These are phyloP conservation scores for Mus pahari DNA, from an alignment of 2,113 vertebrate species.

Conservation along the genomic window DNA sequence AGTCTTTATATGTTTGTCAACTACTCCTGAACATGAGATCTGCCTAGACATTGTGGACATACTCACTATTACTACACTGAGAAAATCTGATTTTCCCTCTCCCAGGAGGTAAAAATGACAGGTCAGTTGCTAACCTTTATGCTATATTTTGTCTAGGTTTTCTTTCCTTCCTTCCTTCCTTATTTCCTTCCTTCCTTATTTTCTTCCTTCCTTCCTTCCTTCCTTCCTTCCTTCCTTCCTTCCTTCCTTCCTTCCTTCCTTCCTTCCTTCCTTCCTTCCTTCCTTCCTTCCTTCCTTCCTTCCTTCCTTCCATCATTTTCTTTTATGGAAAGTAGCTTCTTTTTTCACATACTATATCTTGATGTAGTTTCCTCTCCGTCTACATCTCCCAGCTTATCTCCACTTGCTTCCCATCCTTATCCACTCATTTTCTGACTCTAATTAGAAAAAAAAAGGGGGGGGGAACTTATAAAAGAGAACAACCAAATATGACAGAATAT, in stretches of 20 bases:
- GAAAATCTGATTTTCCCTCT: background rate
- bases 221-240: too few relatives aligned
- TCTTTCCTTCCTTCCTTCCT: too few relatives aligned
- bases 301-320: too few relatives aligned
- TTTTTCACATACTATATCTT: too few relatives aligned
- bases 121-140: background rate
- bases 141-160: background rate
- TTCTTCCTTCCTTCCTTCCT: too few relatives aligned
- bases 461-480: background rate
- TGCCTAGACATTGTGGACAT: background rate
- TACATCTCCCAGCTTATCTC: background rate
- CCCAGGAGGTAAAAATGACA: background rate
- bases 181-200: too few relatives aligned
- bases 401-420: background rate
- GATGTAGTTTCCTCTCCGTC: background rate
- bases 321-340: too few relatives aligned
- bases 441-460: background rate
- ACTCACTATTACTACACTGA: background rate
- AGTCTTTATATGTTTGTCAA: background rate
- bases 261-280: too few relatives aligned
- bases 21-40: background rate
- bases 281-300: too few relatives aligned
- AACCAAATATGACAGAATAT: background rate
- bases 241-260: too few relatives aligned
- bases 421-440: background rate